Percentiles rank a stretch among this genome's conserved stretches.
Evolutionary conservation across 2,888 invertebrate genomes (phyloP).

Genomic region (Andrena camellia): DNA sequence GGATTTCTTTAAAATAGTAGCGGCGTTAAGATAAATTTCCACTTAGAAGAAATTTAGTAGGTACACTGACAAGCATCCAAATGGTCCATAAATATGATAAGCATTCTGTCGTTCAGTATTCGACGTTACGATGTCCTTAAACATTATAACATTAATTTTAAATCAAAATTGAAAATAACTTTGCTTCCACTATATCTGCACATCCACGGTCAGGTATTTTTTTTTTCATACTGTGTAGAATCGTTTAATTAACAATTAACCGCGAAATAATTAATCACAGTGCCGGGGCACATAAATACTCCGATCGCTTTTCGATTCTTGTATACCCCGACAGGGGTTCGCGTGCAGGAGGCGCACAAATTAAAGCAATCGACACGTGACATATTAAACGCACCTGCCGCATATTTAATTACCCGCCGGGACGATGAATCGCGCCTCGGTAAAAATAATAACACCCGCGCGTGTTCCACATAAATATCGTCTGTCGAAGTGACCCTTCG

Average conservation of each 20-base stretch:
- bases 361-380: slow-evolving; percentile 33
- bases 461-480: slow-evolving; percentile 47
- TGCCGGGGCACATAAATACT: slow-evolving; percentile 19
- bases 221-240: not conserved
- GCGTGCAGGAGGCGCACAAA: slow-evolving; percentile 45
- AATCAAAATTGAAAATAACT: not conserved
- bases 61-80: not conserved
- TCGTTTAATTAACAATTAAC: slow-evolving; percentile 26
- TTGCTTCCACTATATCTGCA: too few relatives aligned
- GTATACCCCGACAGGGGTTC: slow-evolving; percentile 7
- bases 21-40: not conserved
- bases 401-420: slow-evolving; percentile 46
- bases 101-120: too few relatives aligned
- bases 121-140: too few relatives aligned
- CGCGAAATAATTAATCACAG: slow-evolving; percentile 12
- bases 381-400: slow-evolving; percentile 39
- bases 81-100: slow-evolving; percentile 34
- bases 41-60: slow-evolving; percentile 6
- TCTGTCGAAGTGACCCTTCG: slow-evolving; percentile 22
- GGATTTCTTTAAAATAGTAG: too few relatives aligned
- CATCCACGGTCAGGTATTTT: not conserved
- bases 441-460: slow-evolving; percentile 36
- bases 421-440: slow-evolving; percentile 11
- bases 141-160: not conserved
- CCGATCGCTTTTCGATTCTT: slow-evolving; percentile 19